A percentile compares a stretch with the other conserved stretches of the same genome.
Conservation (phyloP, 2,888 invertebrate species). For the Yponomeuta sedellus region DNA sequence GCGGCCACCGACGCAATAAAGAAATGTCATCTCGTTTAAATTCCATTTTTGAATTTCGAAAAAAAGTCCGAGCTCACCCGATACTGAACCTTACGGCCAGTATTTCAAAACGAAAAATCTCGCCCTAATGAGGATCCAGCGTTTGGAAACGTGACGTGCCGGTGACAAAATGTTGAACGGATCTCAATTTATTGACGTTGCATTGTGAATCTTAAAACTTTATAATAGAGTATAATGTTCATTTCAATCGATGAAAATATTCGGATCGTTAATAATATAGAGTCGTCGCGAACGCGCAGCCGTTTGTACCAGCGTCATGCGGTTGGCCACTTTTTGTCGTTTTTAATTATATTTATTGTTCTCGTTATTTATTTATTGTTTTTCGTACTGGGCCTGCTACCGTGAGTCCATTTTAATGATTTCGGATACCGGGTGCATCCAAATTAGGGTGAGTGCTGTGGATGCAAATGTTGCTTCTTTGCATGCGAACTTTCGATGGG, state of each 20-base stretch:
- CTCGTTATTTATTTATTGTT: constrained; percentile 72
- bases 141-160: constrained; percentile 56
- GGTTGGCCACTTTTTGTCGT: constrained; percentile 70
- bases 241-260: constrained; percentile 32
- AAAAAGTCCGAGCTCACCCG: constrained; percentile 34
- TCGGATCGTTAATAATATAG: constrained; percentile 50
- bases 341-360: constrained; percentile 75
- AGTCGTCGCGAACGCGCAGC: constrained; percentile 61
- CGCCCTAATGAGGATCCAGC: constrained; percentile 50
- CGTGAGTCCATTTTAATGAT: constrained; percentile 70
- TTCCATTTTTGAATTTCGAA: constrained; percentile 54
- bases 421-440: constrained; percentile 62
- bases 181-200: constrained; percentile 30
- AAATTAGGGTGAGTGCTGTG: constrained; percentile 60
- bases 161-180: constrained; percentile 65
- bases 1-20: constrained; percentile 42
- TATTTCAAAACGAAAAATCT: constrained; percentile 53
- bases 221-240: constrained; percentile 34
- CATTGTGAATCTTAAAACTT: constrained; percentile 36
- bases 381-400: constrained; percentile 63
- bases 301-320: constrained; percentile 63
- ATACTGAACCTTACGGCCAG: constrained; percentile 44
- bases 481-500: constrained; percentile 41
- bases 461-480: constrained; percentile 63
- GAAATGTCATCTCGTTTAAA: constrained; percentile 67